Conservation (phyloP, 2,888 invertebrate species). For the Agonopterix alstromeriana region DNA sequence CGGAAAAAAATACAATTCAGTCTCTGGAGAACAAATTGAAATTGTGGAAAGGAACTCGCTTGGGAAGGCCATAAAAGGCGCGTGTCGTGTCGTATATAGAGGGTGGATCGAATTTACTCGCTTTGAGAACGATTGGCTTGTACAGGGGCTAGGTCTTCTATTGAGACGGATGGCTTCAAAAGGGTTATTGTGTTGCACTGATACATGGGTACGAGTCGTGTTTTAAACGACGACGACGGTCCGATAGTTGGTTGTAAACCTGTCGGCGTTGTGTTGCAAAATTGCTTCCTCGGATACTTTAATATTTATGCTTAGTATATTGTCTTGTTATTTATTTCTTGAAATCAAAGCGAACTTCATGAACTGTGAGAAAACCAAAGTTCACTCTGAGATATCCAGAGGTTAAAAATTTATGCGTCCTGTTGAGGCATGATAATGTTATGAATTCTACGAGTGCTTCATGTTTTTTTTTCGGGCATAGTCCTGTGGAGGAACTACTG, state of each 20-base stretch:
- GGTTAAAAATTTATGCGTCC: too few species aligned
- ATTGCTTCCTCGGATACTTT: too few species aligned
- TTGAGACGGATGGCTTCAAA: background rate
- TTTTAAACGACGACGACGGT: background rate
- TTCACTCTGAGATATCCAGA: too few species aligned
- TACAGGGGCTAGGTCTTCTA: constrained; percentile 6
- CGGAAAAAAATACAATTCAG: constrained; percentile 36
- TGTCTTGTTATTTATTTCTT: too few species aligned
- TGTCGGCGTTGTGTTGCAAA: background rate
- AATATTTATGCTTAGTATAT: too few species aligned
- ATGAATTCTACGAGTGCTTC: too few species aligned
- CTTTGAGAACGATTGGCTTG: constrained; percentile 5
- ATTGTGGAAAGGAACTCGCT: constrained; percentile 48
- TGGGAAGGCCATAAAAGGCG: constrained; percentile 38
- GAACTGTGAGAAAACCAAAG: too few species aligned
- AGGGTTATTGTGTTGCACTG: constrained; percentile 3
- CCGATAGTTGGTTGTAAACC: too few species aligned
- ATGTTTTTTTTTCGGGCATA: too few species aligned
- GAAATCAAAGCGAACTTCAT: too few species aligned
- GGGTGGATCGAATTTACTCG: constrained; percentile 5
- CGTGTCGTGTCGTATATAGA: constrained; percentile 17
- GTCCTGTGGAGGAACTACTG: too few species aligned
- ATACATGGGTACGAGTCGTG: background rate
- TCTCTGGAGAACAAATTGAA: constrained; percentile 54
- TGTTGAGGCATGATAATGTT: too few species aligned